A percentile compares a stretch with the other conserved stretches of the same genome.
These are phyloP conservation scores for Elegia similella DNA, from an alignment of 2,888 invertebrate genomes.

Conservation along the genomic window DNA sequence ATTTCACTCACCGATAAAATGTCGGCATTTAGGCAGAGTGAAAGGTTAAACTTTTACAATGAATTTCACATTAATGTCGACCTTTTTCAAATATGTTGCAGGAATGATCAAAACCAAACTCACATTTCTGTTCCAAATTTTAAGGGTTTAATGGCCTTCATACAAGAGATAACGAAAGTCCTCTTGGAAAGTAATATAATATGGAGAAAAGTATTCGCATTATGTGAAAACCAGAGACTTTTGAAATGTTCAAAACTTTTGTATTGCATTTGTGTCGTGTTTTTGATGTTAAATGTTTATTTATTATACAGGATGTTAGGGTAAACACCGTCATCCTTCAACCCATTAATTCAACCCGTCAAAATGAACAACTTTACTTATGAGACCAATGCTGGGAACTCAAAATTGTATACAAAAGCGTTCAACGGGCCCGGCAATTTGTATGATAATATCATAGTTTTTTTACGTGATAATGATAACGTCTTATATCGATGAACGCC, in stretches of 20 bases:
- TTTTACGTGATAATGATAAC: no score
- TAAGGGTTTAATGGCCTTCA: neutral
- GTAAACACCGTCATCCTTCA: no score
- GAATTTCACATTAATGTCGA: conserved; percentile 25
- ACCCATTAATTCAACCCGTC: no score
- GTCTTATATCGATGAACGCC: no score
- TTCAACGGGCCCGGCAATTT: no score
- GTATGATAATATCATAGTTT: no score
- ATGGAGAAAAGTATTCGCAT: neutral
- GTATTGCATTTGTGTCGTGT: neutral
- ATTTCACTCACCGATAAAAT: conserved; percentile 18
- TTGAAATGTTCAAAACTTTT: neutral
- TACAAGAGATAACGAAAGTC: neutral
- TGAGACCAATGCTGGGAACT: no score
- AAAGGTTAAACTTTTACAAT: conserved; percentile 28
- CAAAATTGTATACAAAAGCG: no score
- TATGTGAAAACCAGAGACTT: neutral
- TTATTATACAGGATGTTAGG: no score
- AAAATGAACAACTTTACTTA: no score
- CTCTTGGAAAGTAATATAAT: neutral
- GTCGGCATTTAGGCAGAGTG: conserved; percentile 24
- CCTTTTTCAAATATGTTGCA: conserved; percentile 24
- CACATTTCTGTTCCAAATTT: conserved; percentile 5
- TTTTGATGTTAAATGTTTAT: no score
- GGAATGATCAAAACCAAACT: conserved; percentile 23